Evolutionary conservation across 2,888 invertebrate species (phyloP), one percentile per base, ranked within the genome.

Genomic region (Lysandra coridon): DNA sequence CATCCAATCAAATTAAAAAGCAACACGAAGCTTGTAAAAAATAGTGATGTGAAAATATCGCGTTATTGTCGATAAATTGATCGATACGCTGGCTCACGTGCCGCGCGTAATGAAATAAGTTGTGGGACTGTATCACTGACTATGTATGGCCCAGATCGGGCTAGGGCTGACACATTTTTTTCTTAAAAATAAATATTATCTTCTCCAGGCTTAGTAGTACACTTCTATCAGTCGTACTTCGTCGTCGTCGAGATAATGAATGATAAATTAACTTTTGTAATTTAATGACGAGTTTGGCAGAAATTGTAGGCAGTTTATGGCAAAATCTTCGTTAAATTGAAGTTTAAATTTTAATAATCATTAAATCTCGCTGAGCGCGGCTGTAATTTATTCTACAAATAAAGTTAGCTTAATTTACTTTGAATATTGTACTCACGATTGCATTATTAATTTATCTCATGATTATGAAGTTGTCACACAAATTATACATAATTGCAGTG

Each of bases 81-180:
- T 83, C 83, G 82, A 82, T 82, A 81, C 81, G 76, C 81, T 80
- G 78, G 80, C 79, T 83, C 85, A 84, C 85, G 85, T 78, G 53
- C 78, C 73, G 33, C 84, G 78, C 81, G 86, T 88, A 88, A 88
- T 88, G 86, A 87, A 88, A 88, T 87, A 87, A 88, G 86, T 88
- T 87, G 85, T 81, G 83, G 81, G 80, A 78, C 82, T 83, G 84
- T 84, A 85, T 84, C 83, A 83, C 81, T 84, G 80, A 57, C 17
- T 79, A 78, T 33, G 44, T 33, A 79, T 23, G 57, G 49, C 73
- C 73, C 37, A 73, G 73, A 49, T 80, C 64, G 53, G 78, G 30
- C 23, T 80, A 83, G 83, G 81, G 81, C 79, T 78, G 73, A 0
- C 69, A 33, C 14, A 12, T 37, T 37, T 14, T 14, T 17, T 33